phyloP scores from a whole-genome alignment of 2,113 vertebrate genomes.

The Leptodactylus fuscus region DNA sequence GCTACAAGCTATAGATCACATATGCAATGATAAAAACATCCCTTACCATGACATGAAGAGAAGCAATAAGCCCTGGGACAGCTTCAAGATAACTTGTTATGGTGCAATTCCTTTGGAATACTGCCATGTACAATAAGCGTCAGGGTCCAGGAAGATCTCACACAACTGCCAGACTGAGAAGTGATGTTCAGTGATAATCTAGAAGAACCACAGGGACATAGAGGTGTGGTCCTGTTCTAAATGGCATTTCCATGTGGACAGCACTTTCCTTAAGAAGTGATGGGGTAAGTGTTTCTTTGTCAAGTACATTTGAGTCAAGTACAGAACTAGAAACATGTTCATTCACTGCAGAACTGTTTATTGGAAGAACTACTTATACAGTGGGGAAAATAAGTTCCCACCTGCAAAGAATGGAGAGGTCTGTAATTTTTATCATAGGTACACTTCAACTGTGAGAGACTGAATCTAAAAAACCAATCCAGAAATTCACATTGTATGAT shows the following conservation, averaged over 20 bases:
- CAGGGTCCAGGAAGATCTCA: not conserved
- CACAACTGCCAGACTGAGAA: slow-evolving; percentile 17
- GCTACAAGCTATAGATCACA: not conserved
- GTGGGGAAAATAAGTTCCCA: no score
- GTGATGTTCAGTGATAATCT: slow-evolving; percentile 18
- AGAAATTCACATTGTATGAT: no score
- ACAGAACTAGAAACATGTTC: not conserved
- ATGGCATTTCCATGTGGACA: slow-evolving; percentile 36
- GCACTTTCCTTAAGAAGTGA: not conserved
- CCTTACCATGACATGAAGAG: slow-evolving; percentile 7
- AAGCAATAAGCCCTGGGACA: slow-evolving; percentile 4
- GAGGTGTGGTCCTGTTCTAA: slow-evolving; percentile 30
- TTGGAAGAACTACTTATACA: no score
- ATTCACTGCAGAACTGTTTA: not conserved
- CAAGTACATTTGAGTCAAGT: not conserved
- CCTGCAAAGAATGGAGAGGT: no score
- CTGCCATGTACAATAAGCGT: not conserved
- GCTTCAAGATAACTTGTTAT: not conserved
- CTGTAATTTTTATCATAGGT: no score
- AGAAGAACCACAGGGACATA: not conserved
- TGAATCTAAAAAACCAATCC: no score
- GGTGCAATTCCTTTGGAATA: not conserved
- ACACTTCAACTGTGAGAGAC: no score
- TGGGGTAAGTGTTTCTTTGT: not conserved
- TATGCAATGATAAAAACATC: not conserved